phyloP scores from a whole-genome alignment of 2,113 vertebrate genomes.

The Pampusana beccarii region DNA sequence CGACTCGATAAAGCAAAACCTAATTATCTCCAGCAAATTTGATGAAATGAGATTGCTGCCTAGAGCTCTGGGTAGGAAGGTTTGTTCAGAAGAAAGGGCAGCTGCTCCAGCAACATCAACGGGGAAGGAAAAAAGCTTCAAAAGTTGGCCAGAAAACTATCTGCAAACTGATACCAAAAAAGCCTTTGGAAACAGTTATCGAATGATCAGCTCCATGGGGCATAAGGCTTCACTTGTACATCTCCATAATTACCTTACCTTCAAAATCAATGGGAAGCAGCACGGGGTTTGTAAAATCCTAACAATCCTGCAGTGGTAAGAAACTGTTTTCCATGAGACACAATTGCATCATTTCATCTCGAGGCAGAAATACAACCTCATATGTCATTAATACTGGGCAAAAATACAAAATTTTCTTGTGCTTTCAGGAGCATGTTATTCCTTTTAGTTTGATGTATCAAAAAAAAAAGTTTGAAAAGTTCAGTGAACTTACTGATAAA shows the following conservation, averaged over 20 bases:
- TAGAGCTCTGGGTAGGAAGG: neutral
- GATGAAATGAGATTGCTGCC: neutral
- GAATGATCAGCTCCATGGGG: neutral
- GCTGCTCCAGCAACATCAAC: neutral
- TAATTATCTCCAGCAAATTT: neutral
- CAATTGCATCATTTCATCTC: constrained; percentile 10
- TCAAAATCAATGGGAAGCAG: neutral
- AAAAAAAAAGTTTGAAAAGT: neutral
- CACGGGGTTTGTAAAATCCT: neutral
- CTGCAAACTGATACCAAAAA: neutral
- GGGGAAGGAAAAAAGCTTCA: neutral
- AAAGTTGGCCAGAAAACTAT: neutral
- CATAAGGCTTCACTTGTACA: neutral
- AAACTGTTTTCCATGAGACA: neutral
- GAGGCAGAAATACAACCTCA: neutral
- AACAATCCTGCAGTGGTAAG: neutral
- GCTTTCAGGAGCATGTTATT: neutral
- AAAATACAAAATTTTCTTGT: neutral
- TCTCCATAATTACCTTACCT: neutral
- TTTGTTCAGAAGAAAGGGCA: neutral
- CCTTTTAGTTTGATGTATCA: neutral
- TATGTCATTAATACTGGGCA: neutral
- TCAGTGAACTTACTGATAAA: neutral
- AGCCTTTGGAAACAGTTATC: neutral
- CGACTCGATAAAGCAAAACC: neutral